These are phyloP conservation scores for Taxidea taxus DNA, from an alignment of 2,113 vertebrate species.

Conservation along the genomic window DNA sequence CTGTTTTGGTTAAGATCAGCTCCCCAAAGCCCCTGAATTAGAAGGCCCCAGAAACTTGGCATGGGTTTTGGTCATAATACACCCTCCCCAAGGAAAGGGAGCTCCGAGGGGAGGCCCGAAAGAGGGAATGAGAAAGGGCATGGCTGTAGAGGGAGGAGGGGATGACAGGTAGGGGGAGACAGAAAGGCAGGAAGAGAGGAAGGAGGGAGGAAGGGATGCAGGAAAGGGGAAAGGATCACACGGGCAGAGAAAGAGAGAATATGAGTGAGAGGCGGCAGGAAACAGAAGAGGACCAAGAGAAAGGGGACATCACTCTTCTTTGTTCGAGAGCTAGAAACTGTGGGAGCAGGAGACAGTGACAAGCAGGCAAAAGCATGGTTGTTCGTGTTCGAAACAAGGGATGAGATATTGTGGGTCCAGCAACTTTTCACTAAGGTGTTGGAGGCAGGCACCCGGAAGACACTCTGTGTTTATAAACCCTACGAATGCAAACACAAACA, in stretches of 20 bases:
- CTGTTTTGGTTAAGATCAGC: background rate
- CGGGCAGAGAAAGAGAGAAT: background rate
- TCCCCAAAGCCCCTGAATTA: background rate
- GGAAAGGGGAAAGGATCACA: background rate
- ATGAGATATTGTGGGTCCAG: background rate
- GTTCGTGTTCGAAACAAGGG: background rate
- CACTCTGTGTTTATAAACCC: background rate
- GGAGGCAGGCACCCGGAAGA: background rate
- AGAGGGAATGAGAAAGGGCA: background rate
- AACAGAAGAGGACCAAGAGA: background rate
- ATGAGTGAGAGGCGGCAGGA: background rate
- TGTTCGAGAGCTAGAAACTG: background rate
- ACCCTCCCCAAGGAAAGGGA: background rate
- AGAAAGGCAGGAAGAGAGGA: background rate
- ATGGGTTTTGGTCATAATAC: conserved; percentile 34
- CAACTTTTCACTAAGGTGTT: background rate
- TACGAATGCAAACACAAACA: background rate
- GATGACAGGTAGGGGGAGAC: background rate
- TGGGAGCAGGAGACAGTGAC: background rate
- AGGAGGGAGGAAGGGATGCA: accelerated
- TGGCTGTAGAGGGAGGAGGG: background rate
- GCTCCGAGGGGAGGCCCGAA: background rate
- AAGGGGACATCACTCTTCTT: accelerated
- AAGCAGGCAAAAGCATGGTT: accelerated
- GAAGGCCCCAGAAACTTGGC: background rate